Evolutionary conservation across 2,888 invertebrate species (phyloP), one percentile per base, ranked within the genome.

Genomic region (Drosophila mettleri): DNA sequence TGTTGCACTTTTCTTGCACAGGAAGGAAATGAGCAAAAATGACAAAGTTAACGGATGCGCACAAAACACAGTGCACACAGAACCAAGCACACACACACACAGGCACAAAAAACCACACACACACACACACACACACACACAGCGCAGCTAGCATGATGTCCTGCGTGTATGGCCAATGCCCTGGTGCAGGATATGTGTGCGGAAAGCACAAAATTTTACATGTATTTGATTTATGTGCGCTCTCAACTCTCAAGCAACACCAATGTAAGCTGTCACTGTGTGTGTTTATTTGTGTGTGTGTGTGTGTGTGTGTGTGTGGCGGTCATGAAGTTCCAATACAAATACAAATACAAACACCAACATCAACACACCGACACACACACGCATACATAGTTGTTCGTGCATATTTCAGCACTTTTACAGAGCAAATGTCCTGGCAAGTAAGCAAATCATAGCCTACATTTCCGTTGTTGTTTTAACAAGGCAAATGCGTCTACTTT

Each of bases 11-110:
- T 86, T 81, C 87, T 80, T 77, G 69, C 70, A 66, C 77, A 66
- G 89, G 88, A 88, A 88, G 89, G 88, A 88, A 86, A 82, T 88
- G 82, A 88, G 86, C 87, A 88, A 84, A 89, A 87, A 81, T 87
- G 88, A 80, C 88, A 88, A 89, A 89, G 89, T 88, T 84, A 89
- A 85, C 89, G 89, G 89, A 89, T 89, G 88, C 82, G 80, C 81
- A 85, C 83, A 89, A 82, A 87, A 72, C 72, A 80, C 74, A 74
- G 59, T 49, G 78, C 83, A 75, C 80, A 75, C 66, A 45, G 43
- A 36, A 34, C 68, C 52, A 43, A 27, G n/a, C 9, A 60, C 46
- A 34, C 20, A 55, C 41, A 16, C 34, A 27, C n/a, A 49, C 46
- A 54, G 1, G 9, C 49, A 45, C 9, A 41, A 24, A 57, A 53